These are phyloP conservation scores for Montifringilla adamsi DNA, from an alignment of 2,113 vertebrate genomes.

Conservation along the genomic window DNA sequence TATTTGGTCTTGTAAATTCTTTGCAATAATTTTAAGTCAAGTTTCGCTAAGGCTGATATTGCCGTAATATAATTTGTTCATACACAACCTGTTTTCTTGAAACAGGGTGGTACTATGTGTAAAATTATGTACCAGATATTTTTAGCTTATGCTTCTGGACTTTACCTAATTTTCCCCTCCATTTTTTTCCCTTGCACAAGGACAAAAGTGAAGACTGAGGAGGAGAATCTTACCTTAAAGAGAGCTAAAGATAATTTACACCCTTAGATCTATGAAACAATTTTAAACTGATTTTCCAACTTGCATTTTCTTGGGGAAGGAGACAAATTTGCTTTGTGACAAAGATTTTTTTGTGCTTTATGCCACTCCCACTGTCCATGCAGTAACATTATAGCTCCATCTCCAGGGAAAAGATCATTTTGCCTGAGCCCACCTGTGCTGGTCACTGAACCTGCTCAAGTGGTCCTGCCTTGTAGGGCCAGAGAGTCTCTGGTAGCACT, in stretches of 20 bases:
- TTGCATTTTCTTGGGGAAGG: not conserved
- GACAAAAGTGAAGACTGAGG: not conserved
- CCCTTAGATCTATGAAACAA: not conserved
- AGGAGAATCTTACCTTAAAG: not conserved
- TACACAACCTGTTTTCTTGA: not conserved
- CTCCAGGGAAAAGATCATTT: not conserved
- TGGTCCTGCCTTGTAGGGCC: not conserved
- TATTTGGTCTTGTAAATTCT: not conserved
- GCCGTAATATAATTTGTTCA: not conserved
- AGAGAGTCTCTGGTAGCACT: not conserved
- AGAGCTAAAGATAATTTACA: not conserved
- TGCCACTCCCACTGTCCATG: not conserved
- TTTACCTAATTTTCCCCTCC: not conserved
- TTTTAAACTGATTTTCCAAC: not conserved
- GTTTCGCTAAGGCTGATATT: not conserved
- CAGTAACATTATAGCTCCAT: not conserved
- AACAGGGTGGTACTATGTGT: not conserved
- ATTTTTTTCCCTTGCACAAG: not conserved
- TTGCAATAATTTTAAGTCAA: not conserved
- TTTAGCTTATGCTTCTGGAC: not conserved
- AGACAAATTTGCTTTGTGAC: not conserved
- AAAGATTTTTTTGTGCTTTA: not conserved
- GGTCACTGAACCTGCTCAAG: not conserved
- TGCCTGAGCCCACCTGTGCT: fast-evolving
- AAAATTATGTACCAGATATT: not conserved